phyloP scores from a whole-genome alignment of 2,797 vertebrate genomes.

The Pseudomugil tenellus region DNA sequence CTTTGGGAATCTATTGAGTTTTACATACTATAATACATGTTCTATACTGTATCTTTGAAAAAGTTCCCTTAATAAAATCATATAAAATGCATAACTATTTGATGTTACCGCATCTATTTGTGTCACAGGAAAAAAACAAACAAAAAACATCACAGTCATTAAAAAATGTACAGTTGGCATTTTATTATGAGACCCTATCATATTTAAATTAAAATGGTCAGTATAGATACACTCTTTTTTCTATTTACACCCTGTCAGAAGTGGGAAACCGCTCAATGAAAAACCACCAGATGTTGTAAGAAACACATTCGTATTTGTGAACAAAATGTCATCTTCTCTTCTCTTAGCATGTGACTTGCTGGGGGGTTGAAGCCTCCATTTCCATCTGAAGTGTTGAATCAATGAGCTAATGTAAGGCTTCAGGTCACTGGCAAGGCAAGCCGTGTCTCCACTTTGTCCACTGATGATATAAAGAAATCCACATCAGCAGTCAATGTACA shows the following conservation, averaged over 20 bases:
- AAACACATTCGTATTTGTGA: slow-evolving; percentile 72
- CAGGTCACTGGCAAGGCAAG: slow-evolving; percentile 76
- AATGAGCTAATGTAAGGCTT: slow-evolving; percentile 70
- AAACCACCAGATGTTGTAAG: slow-evolving; percentile 53
- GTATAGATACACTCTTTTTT: slow-evolving; percentile 76
- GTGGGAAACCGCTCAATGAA: slow-evolving; percentile 59
- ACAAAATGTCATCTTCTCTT: slow-evolving; percentile 36
- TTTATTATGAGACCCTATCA: slow-evolving; percentile 78
- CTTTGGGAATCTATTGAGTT: slow-evolving; percentile 33
- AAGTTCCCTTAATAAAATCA: slow-evolving; percentile 59
- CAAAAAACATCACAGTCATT: slow-evolving; percentile 43
- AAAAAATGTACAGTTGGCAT: slow-evolving; percentile 79
- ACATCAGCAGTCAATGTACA: slow-evolving; percentile 55
- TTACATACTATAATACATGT: slow-evolving; percentile 7
- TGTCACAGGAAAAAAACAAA: slow-evolving; percentile 37
- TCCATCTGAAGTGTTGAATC: slow-evolving; percentile 50
- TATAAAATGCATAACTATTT: not conserved
- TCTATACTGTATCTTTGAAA: slow-evolving; percentile 42
- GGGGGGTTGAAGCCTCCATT: slow-evolving; percentile 53
- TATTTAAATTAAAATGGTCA: slow-evolving; percentile 75
- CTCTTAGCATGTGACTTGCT: slow-evolving; percentile 44
- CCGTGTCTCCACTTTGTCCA: slow-evolving; percentile 79
- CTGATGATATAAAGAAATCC: slow-evolving; percentile 82
- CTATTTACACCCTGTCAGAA: slow-evolving; percentile 80
- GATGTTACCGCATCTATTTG: not conserved